A percentile compares a stretch with the other conserved stretches of the same genome.
phyloP scores from a whole-genome alignment of 2,113 vertebrate species.

The Phaethornis superciliosus region DNA sequence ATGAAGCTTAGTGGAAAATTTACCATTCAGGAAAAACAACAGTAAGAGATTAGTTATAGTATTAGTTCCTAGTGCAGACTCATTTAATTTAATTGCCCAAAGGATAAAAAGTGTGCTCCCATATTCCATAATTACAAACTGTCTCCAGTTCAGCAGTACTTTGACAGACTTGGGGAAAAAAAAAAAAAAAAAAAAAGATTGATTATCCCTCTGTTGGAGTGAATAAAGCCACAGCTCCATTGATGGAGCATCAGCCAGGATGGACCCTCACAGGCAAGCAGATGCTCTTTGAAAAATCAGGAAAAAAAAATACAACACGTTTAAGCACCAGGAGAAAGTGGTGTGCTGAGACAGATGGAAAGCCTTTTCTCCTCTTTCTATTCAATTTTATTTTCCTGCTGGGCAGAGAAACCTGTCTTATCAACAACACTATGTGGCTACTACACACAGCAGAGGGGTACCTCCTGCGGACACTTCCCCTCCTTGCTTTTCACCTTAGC shows the following conservation, averaged over 20 bases:
- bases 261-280: conserved; percentile 1
- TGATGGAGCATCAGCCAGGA: background rate
- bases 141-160: background rate
- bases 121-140: conserved; percentile 47
- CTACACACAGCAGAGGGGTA: background rate
- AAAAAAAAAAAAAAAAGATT: conserved; percentile 41
- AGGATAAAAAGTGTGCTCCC: conserved; percentile 5
- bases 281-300: conserved; percentile 16
- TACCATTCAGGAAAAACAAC: conserved; percentile 8
- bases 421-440: background rate
- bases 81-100: conserved; percentile 30
- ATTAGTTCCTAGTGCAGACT: background rate
- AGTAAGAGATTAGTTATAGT: background rate
- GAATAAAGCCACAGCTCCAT: conserved; percentile 24
- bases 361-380: background rate
- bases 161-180: conserved; percentile 28
- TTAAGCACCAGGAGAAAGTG: conserved; percentile 14
- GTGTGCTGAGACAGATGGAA: conserved; percentile 26
- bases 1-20: conserved; percentile 16
- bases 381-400: background rate
- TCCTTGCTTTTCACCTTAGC: background rate
- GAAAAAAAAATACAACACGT: background rate
- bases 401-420: background rate
- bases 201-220: conserved; percentile 1
- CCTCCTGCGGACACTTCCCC: background rate